phyloP scores from a whole-genome alignment of 2,113 vertebrate species.

The Varanus salvator region DNA sequence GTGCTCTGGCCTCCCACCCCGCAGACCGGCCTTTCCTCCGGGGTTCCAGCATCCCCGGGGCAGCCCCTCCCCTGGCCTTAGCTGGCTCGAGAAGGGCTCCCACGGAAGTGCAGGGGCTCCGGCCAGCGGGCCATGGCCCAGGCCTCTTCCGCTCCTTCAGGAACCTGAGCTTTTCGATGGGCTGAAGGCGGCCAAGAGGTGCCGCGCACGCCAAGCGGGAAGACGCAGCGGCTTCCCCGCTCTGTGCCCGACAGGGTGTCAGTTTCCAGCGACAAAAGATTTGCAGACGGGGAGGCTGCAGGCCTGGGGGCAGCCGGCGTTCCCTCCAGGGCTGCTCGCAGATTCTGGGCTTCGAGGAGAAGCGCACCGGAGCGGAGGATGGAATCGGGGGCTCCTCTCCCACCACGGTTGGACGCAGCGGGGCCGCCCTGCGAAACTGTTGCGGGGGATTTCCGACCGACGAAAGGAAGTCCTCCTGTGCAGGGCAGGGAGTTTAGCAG shows the following conservation, averaged over 20 bases:
- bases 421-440: no score
- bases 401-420: no score
- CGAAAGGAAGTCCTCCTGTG: no score
- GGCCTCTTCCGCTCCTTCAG: not conserved
- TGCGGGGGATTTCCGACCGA: no score
- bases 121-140: not conserved
- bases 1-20: no score
- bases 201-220: not conserved
- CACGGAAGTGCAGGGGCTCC: not conserved
- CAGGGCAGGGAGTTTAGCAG: no score
- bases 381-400: fast-evolving
- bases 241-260: not conserved
- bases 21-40: no score
- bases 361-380: no score
- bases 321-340: not conserved
- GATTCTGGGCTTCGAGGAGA: not conserved
- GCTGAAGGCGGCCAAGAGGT: not conserved
- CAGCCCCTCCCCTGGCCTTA: no score
- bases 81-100: no score
- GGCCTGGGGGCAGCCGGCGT: not conserved
- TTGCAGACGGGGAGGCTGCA: not conserved
- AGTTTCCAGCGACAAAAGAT: not conserved
- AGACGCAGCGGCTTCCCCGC: not conserved
- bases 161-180: not conserved
- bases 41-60: no score